Conservation (phyloP, 2,797 vertebrate species). For the Galago senegalensis region DNA sequence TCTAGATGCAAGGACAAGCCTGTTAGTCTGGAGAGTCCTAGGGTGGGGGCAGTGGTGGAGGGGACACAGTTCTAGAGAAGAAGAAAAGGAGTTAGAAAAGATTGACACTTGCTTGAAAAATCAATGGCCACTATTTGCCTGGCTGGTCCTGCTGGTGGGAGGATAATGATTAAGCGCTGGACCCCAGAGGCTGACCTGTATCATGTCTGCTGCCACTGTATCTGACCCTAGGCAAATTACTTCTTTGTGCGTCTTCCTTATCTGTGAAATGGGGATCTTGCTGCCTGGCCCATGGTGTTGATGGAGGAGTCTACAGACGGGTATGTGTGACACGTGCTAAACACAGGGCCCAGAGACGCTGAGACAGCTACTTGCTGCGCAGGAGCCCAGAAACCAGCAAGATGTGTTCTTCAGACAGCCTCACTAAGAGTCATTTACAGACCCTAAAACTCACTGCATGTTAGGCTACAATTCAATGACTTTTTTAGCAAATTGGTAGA, state of each 20-base stretch:
- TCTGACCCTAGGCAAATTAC: neutral
- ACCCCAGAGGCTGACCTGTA: neutral
- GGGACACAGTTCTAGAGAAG: neutral
- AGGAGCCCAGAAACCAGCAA: neutral
- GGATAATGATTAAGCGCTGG: fast-evolving
- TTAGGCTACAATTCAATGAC: neutral
- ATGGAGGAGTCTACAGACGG: neutral
- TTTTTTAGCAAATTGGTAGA: neutral
- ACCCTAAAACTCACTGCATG: neutral
- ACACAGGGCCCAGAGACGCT: neutral
- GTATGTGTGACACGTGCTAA: neutral
- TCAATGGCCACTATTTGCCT: neutral
- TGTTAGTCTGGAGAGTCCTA: neutral
- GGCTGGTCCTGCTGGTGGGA: neutral
- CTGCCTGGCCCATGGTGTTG: neutral
- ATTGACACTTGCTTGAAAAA: neutral
- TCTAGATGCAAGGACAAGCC: neutral
- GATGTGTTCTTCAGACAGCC: neutral
- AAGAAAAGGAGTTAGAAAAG: neutral
- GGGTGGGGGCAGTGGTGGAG: neutral
- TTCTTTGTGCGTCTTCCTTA: neutral
- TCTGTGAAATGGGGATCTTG: neutral
- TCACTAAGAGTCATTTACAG: neutral
- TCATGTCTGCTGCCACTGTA: neutral
- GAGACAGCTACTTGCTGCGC: neutral